These are phyloP conservation scores for Marmota monax DNA, from an alignment of 2,113 vertebrate species.

Conservation along the genomic window DNA sequence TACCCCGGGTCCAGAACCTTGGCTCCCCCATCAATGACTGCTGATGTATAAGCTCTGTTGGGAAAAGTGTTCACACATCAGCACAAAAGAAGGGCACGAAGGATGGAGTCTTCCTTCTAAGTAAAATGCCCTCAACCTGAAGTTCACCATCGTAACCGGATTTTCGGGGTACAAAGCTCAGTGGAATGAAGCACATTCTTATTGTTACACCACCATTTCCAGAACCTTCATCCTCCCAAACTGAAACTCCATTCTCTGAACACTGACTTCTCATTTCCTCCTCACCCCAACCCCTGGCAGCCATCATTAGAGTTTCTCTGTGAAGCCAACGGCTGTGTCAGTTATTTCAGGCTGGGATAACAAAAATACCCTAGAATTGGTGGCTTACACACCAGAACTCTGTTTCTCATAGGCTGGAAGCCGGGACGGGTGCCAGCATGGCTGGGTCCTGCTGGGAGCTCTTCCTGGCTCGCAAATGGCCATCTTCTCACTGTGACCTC, in stretches of 20 bases:
- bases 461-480: not conserved
- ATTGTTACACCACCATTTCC: fast-evolving
- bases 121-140: not conserved
- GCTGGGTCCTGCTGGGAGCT: not conserved
- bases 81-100: not conserved
- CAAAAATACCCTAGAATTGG: not conserved
- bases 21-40: not conserved
- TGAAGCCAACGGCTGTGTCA: not conserved
- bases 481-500: not conserved
- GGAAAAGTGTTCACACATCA: not conserved
- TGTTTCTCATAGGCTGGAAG: not conserved
- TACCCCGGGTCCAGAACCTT: fast-evolving
- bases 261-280: no score
- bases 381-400: not conserved
- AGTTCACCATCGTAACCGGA: not conserved
- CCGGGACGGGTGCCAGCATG: not conserved
- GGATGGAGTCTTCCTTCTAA: not conserved
- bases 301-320: not conserved
- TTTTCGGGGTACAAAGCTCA: no score
- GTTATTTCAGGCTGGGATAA: not conserved
- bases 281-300: not conserved
- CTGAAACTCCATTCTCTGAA: fast-evolving
- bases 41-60: no score
- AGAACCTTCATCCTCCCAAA: not conserved
- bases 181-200: not conserved